Percentiles rank a stretch among this genome's conserved stretches.
Conservation (phyloP, 1,140 invertebrate genomes). For the Gonioctena quinquepunctata region DNA sequence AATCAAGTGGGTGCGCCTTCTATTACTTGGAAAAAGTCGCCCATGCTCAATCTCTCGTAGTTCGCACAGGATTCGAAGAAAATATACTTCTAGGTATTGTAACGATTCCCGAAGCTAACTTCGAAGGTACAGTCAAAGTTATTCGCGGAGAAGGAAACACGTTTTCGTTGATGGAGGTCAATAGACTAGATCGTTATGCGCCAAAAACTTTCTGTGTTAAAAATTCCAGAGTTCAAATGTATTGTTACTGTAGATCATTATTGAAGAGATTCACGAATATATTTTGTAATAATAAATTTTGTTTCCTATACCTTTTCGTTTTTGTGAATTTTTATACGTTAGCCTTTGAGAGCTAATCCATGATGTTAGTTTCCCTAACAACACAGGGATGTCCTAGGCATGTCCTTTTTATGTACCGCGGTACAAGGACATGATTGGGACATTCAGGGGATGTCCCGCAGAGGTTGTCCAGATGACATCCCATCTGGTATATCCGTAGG, state of each 20-base stretch:
- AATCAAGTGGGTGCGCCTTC: conserved; percentile 20
- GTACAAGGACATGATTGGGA: too few relatives aligned
- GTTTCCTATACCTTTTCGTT: conserved; percentile 18
- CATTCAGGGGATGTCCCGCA: too few relatives aligned
- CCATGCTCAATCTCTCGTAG: neutral
- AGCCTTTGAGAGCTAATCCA: too few relatives aligned
- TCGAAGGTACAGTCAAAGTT: conserved; percentile 35
- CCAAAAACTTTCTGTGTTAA: conserved; percentile 59
- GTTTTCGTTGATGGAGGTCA: conserved; percentile 54
- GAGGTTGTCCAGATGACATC: too few relatives aligned
- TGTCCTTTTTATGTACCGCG: too few relatives aligned
- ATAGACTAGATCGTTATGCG: conserved; percentile 64
- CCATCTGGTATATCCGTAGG: too few relatives aligned
- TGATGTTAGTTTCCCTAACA: too few relatives aligned
- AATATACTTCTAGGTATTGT: conserved; percentile 34
- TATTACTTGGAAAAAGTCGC: conserved; percentile 20
- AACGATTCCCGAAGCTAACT: conserved; percentile 36
- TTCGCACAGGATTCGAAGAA: neutral
- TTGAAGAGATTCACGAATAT: conserved; percentile 9
- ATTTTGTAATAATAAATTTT: conserved; percentile 25
- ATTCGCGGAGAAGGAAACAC: neutral
- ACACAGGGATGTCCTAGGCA: too few relatives aligned
- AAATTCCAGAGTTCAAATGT: conserved; percentile 59
- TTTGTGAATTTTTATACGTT: too few relatives aligned
- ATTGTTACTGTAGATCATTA: conserved; percentile 57